These are phyloP conservation scores for Sceloporus undulatus DNA, from an alignment of 2,113 vertebrate species.

Conservation along the genomic window DNA sequence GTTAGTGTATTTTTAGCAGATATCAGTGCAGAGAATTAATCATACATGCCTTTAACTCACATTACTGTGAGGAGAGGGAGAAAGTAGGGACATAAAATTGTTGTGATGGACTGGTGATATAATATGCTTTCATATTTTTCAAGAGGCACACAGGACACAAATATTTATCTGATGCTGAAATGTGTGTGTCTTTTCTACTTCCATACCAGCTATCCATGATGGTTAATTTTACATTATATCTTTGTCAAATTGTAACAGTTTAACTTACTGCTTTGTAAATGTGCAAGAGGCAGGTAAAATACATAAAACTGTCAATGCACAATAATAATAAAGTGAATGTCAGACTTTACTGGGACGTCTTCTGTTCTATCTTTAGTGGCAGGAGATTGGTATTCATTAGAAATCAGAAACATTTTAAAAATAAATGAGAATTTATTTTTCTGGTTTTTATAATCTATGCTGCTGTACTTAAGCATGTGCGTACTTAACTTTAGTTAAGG, in stretches of 20 bases:
- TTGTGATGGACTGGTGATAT: not conserved
- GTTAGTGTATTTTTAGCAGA: not conserved
- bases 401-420: slow-evolving; percentile 39
- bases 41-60: not conserved
- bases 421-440: slow-evolving; percentile 50
- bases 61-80: not conserved
- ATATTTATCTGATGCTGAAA: slow-evolving; percentile 31
- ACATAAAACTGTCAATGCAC: slow-evolving; percentile 53
- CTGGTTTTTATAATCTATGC: slow-evolving; percentile 58
- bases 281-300: slow-evolving; percentile 39
- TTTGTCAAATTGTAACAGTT: slow-evolving; percentile 59
- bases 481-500: slow-evolving; percentile 38
- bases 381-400: slow-evolving; percentile 43
- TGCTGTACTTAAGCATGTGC: slow-evolving; percentile 17
- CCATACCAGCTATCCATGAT: slow-evolving; percentile 31
- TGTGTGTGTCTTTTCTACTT: slow-evolving; percentile 3
- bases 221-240: slow-evolving; percentile 27
- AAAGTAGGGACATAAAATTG: not conserved
- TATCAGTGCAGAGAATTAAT: not conserved
- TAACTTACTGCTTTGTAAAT: slow-evolving; percentile 60
- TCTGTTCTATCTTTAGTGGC: not conserved
- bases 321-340: slow-evolving; percentile 50
- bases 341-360: slow-evolving; percentile 48
- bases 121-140: not conserved
- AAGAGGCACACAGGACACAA: not conserved